These are phyloP conservation scores for Penelope pileata DNA, from an alignment of 2,113 vertebrate genomes.

Conservation along the genomic window DNA sequence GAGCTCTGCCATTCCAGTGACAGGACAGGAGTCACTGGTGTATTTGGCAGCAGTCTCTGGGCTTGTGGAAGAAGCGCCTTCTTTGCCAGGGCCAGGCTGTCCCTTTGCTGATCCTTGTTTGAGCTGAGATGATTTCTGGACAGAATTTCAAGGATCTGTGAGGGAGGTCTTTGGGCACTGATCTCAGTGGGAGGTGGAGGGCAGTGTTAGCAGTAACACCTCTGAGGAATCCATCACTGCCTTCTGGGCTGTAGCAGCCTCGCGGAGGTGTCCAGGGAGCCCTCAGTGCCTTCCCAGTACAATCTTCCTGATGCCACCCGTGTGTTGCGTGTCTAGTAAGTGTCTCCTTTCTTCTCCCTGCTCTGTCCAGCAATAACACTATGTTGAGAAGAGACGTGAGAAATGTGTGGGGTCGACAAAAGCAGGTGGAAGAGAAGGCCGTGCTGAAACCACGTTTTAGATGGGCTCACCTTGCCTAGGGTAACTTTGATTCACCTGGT, in stretches of 20 bases:
- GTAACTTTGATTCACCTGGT: slow-evolving; percentile 25
- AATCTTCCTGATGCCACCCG: neutral
- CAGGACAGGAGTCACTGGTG: neutral
- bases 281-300: neutral
- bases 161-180: neutral
- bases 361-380: slow-evolving; percentile 75
- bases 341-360: slow-evolving; percentile 36
- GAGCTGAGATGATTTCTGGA: neutral
- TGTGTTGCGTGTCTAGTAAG: neutral
- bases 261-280: neutral
- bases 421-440: slow-evolving; percentile 49
- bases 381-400: neutral
- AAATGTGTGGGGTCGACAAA: slow-evolving; percentile 28
- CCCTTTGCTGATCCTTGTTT: neutral
- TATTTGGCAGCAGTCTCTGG: neutral
- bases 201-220: neutral
- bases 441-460: slow-evolving; percentile 46
- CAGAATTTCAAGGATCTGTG: neutral
- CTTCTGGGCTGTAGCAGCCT: neutral
- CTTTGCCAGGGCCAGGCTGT: neutral
- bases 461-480: slow-evolving; percentile 51
- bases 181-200: neutral
- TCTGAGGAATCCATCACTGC: neutral
- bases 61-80: neutral
- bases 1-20: neutral